Evolutionary conservation across 2,888 invertebrate genomes (phyloP).

Genomic region (Epinotia brunnichana): DNA sequence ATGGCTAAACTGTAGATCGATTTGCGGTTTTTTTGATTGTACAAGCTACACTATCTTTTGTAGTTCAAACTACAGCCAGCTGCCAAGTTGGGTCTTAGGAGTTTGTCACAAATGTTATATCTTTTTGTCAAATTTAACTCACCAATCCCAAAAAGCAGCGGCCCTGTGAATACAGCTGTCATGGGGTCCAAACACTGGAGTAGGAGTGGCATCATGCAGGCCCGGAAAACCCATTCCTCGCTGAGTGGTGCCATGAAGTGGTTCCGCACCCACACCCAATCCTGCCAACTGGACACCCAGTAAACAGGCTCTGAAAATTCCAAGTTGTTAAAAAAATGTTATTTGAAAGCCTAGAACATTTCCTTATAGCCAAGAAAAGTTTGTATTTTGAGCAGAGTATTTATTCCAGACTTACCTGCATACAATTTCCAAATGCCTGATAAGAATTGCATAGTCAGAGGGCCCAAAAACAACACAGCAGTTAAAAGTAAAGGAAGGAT

Average conservation of each 20-base stretch:
- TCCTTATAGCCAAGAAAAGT: neutral
- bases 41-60: too few relatives aligned
- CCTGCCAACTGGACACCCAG: conserved; percentile 88
- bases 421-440: conserved; percentile 88
- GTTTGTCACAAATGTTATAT: too few relatives aligned
- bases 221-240: conserved; percentile 97
- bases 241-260: conserved; percentile 95
- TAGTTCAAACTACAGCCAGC: too few relatives aligned
- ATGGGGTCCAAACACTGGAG: conserved; percentile 91
- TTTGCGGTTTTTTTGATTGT: too few relatives aligned
- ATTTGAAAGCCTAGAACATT: neutral
- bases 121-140: conserved; percentile 52
- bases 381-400: neutral
- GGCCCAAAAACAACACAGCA: conserved; percentile 92
- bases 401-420: conserved; percentile 78
- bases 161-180: conserved; percentile 91
- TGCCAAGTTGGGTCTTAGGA: too few relatives aligned
- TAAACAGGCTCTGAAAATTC: conserved; percentile 85
- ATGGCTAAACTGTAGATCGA: too few relatives aligned
- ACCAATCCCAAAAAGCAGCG: conserved; percentile 96
- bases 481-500: conserved; percentile 91
- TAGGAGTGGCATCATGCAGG: conserved; percentile 96
- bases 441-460: conserved; percentile 88
- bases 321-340: neutral
- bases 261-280: conserved; percentile 93